Conservation (phyloP, 92 coral and sea anemone genomes). For the Bergia sp. region DNA sequence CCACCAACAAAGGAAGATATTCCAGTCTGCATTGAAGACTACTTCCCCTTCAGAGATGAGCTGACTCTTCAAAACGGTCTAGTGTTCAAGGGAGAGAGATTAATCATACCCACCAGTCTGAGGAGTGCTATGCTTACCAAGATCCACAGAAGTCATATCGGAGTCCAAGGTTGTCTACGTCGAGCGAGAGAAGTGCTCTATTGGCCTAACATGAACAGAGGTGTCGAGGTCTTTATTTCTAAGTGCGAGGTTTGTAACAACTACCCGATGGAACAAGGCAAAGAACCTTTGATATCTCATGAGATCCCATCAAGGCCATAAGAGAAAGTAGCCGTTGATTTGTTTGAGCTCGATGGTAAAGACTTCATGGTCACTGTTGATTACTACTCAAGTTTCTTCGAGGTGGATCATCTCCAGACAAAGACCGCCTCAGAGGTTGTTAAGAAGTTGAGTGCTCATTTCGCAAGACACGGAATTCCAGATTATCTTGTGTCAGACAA, state of each 20-base stretch:
- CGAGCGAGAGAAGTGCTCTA: neutral
- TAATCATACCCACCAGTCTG: too few species aligned
- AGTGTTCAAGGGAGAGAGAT: conserved; percentile 11
- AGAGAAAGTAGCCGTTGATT: conserved; percentile 23
- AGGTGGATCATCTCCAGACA: conserved; percentile 23
- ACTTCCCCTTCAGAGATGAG: conserved; percentile 13
- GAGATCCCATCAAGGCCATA: too few species aligned
- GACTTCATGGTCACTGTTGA: conserved; percentile 27
- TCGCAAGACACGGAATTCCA: conserved; percentile 26
- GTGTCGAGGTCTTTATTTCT: too few species aligned
- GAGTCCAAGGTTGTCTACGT: neutral
- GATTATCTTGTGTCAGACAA: conserved; percentile 16
- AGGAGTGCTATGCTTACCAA: too few species aligned
- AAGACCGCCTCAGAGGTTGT: conserved; percentile 26
- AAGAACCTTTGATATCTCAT: too few species aligned
- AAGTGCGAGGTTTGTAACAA: too few species aligned
- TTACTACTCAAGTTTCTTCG: conserved; percentile 36
- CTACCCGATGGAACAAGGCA: too few species aligned
- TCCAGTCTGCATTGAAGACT: neutral
- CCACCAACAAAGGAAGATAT: too few species aligned
- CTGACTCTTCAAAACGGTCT: conserved; percentile 18
- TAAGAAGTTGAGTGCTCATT: conserved; percentile 15
- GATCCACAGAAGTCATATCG: conserved; percentile 30
- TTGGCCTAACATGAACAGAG: conserved; percentile 7
- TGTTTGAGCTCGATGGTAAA: conserved; percentile 21